phyloP scores from a whole-genome alignment of 2,888 invertebrate genomes.

The Eristalinus aeneus region DNA sequence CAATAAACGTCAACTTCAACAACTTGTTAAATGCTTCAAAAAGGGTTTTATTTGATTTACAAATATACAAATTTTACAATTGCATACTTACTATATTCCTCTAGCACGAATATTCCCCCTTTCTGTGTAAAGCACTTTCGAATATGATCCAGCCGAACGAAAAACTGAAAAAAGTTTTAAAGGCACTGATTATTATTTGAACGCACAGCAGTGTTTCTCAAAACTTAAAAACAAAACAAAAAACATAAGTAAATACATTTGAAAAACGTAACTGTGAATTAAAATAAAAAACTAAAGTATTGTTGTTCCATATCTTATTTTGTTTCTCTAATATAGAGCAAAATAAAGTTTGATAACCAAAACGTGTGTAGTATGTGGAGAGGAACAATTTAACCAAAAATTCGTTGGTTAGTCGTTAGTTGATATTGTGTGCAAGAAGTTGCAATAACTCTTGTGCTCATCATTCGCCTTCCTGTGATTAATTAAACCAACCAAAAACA shows the following conservation, averaged over 20 bases:
- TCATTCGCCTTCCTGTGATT: slow-evolving; percentile 5
- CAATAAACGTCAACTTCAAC: too few relatives aligned
- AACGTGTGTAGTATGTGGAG: slow-evolving; percentile 30
- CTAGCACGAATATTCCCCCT: slow-evolving; percentile 99
- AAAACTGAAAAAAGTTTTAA: slow-evolving; percentile 91
- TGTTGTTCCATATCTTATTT: not conserved
- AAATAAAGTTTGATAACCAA: not conserved
- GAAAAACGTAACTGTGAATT: slow-evolving; percentile 13
- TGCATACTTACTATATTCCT: slow-evolving; percentile 97
- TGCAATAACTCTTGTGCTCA: slow-evolving; percentile 41
- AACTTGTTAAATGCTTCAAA: too few relatives aligned
- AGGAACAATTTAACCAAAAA: not conserved
- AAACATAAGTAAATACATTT: slow-evolving; percentile 2
- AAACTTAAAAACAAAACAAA: not conserved
- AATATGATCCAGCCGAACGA: slow-evolving; percentile 99
- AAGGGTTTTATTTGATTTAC: too few relatives aligned
- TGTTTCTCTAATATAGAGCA: not conserved
- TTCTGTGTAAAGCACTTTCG: slow-evolving; percentile 99
- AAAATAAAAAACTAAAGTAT: not conserved
- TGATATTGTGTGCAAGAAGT: slow-evolving; percentile 41
- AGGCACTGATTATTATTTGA: slow-evolving; percentile 1
- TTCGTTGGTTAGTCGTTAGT: slow-evolving; percentile 15
- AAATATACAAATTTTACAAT: too few relatives aligned
- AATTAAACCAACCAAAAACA: not conserved
- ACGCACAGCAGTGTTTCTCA: not conserved